These are phyloP conservation scores for Argya squamiceps DNA, from an alignment of 2,797 vertebrate genomes.

Conservation along the genomic window DNA sequence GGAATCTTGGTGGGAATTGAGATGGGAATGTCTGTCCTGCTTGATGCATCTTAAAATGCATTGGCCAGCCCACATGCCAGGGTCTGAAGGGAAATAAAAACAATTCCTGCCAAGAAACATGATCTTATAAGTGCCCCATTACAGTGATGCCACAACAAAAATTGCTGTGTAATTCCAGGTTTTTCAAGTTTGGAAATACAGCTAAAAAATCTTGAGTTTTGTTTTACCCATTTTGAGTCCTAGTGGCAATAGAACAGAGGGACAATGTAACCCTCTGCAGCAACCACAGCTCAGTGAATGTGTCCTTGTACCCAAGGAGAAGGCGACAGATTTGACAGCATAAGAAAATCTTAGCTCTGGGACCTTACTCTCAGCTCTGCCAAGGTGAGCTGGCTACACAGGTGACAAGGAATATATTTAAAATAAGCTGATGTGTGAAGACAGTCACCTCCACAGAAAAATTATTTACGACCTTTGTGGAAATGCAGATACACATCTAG, in stretches of 20 bases:
- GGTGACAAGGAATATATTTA: background rate
- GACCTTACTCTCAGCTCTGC: background rate
- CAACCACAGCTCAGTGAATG: accelerated
- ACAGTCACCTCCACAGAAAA: background rate
- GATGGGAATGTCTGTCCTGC: background rate
- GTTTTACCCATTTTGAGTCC: background rate
- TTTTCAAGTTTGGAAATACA: background rate
- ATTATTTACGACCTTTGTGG: background rate
- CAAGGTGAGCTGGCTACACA: background rate
- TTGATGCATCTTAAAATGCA: background rate
- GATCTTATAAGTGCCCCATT: background rate
- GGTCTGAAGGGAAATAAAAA: background rate
- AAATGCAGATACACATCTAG: background rate
- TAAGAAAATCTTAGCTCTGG: background rate
- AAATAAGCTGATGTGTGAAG: background rate
- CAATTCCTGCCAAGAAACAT: background rate
- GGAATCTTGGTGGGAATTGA: background rate
- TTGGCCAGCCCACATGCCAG: background rate
- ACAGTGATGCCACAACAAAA: background rate
- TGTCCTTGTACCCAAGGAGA: background rate
- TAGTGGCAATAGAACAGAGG: background rate
- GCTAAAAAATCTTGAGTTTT: background rate
- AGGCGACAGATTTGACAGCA: background rate
- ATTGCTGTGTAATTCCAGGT: background rate
- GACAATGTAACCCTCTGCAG: background rate